Evolutionary conservation across 2,888 invertebrate genomes (phyloP).

Genomic region (Cheilosia soror): DNA sequence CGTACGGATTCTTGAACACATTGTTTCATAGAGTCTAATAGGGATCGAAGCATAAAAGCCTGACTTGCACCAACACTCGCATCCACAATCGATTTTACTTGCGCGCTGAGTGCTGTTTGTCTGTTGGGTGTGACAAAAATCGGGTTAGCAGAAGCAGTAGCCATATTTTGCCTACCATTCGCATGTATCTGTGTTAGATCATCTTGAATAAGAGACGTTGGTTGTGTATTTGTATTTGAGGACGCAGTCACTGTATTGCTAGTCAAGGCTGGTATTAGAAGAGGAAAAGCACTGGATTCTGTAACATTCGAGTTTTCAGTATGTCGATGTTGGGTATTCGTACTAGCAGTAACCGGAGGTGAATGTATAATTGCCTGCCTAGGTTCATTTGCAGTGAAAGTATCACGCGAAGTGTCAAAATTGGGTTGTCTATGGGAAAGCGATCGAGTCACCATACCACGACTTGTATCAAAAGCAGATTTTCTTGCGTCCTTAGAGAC

Average conservation of each 20-base stretch:
- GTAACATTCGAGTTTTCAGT: background rate
- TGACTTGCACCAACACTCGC: conserved; percentile 1
- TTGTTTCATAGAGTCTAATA: background rate
- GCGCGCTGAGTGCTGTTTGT: background rate
- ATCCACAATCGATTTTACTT: conserved; percentile 12
- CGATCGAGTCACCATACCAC: conserved; percentile 1
- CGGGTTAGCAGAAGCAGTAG: background rate
- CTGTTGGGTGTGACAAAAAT: background rate
- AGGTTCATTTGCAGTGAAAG: background rate
- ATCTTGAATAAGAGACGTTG: background rate
- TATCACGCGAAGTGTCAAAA: conserved; percentile 2
- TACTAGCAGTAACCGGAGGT: background rate
- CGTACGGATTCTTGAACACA: conserved; percentile 12
- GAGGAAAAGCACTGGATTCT: background rate
- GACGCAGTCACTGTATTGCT: background rate
- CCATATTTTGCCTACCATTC: background rate
- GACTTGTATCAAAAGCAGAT: conserved; percentile 5
- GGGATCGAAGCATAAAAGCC: conserved; percentile 7
- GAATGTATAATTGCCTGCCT: background rate
- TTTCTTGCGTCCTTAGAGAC: background rate
- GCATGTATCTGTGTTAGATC: background rate
- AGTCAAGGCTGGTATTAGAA: background rate
- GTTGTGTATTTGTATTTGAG: background rate
- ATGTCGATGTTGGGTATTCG: background rate
- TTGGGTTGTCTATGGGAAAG: background rate